These are phyloP conservation scores for Lutraria rhynchaena DNA, from an alignment of 1,140 invertebrate species.

Conservation along the genomic window DNA sequence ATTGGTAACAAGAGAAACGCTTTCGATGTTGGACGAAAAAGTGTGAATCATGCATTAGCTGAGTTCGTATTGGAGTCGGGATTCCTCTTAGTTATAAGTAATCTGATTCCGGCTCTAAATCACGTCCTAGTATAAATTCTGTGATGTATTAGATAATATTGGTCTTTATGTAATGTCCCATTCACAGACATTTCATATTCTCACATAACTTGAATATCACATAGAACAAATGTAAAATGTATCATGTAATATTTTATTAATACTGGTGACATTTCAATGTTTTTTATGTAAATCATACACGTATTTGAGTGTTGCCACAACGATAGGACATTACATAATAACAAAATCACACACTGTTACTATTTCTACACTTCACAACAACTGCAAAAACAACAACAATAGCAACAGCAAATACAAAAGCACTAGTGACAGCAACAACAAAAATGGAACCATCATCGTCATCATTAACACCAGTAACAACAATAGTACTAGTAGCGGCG, in stretches of 20 bases:
- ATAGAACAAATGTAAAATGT: not conserved
- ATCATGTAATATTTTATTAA: not conserved
- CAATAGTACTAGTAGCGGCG: too few relatives aligned
- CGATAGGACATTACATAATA: not conserved
- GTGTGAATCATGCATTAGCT: too few relatives aligned
- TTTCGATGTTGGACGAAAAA: too few relatives aligned
- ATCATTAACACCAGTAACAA: too few relatives aligned
- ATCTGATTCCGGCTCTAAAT: not conserved
- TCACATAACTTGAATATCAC: not conserved
- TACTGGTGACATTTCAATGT: not conserved
- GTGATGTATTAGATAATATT: not conserved
- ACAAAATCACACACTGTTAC: too few relatives aligned
- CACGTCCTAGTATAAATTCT: not conserved
- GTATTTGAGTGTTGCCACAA: not conserved
- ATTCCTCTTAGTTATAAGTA: conserved; percentile 1
- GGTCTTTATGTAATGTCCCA: not conserved
- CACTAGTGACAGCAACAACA: too few relatives aligned
- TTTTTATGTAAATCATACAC: not conserved
- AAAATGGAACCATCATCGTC: too few relatives aligned
- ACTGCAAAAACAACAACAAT: too few relatives aligned
- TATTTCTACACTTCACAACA: too few relatives aligned
- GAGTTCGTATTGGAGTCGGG: too few relatives aligned
- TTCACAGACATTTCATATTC: not conserved
- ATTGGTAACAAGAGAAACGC: too few relatives aligned
- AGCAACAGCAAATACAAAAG: too few relatives aligned